phyloP scores from a whole-genome alignment of 2,113 vertebrate genomes.

The Leiothrix lutea region DNA sequence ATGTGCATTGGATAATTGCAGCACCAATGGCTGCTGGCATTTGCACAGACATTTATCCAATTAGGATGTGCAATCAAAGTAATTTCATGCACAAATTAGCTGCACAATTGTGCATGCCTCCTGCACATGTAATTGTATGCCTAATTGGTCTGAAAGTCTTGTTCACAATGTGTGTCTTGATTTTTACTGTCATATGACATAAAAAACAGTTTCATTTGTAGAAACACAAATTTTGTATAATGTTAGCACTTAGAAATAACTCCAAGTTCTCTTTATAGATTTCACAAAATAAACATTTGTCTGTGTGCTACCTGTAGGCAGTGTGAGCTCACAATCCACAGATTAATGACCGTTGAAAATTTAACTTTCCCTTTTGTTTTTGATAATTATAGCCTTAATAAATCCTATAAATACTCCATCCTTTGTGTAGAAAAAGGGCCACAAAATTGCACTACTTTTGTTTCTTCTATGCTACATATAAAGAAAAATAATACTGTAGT shows the following conservation, averaged over 20 bases:
- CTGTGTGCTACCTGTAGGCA: neutral
- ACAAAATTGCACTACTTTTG: neutral
- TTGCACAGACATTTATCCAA: slow-evolving; percentile 67
- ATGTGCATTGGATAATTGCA: slow-evolving; percentile 34
- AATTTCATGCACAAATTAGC: slow-evolving; percentile 63
- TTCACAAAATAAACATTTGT: neutral
- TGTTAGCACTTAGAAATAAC: neutral
- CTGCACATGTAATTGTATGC: slow-evolving; percentile 40
- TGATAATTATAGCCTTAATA: neutral
- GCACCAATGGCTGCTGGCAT: slow-evolving; percentile 51
- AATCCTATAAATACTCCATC: neutral
- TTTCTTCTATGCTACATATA: neutral
- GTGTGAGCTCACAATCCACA: neutral
- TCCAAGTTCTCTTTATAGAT: neutral
- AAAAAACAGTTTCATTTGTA: neutral
- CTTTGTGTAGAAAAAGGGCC: neutral
- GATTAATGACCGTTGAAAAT: neutral
- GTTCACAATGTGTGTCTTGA: slow-evolving; percentile 24
- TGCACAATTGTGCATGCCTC: slow-evolving; percentile 62
- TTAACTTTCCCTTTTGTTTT: neutral
- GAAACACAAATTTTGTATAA: neutral
- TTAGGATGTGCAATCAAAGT: slow-evolving; percentile 56
- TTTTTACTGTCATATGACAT: neutral
- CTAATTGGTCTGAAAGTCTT: slow-evolving; percentile 46
- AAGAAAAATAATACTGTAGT: neutral